A percentile compares a stretch with the other conserved stretches of the same genome.
Evolutionary conservation across 2,888 invertebrate species (phyloP).

Genomic region (Phytoseiulus persimilis): DNA sequence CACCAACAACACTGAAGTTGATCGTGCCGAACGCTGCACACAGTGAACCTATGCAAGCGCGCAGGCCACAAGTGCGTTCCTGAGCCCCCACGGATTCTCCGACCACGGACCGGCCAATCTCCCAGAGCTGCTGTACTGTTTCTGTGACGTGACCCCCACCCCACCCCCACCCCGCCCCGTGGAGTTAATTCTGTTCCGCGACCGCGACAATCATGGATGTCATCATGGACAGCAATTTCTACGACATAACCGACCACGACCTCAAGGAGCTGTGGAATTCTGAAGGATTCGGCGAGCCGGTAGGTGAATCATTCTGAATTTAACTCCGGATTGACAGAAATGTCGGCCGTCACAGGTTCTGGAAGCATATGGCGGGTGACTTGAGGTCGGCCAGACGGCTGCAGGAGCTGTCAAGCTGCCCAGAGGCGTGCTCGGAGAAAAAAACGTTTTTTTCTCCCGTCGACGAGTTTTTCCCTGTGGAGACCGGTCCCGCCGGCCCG

Average conservation of each 20-base stretch:
- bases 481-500: no score
- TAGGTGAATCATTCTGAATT: background rate
- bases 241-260: conserved; percentile 36
- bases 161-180: no score
- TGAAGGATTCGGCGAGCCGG: conserved; percentile 24
- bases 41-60: background rate
- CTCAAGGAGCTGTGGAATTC: conserved; percentile 40
- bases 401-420: background rate
- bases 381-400: background rate
- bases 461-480: no score
- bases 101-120: background rate
- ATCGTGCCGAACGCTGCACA: background rate
- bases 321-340: background rate
- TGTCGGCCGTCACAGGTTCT: background rate
- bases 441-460: background rate
- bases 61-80: background rate
- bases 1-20: background rate
- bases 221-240: conserved; percentile 22
- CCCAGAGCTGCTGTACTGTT: background rate
- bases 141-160: background rate
- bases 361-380: background rate
- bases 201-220: conserved; percentile 10
- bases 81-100: background rate
- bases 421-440: background rate
- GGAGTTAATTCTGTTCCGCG: no score